These are phyloP conservation scores for Halictus quadricinctus DNA, from an alignment of 2,888 invertebrate genomes.

Conservation along the genomic window DNA sequence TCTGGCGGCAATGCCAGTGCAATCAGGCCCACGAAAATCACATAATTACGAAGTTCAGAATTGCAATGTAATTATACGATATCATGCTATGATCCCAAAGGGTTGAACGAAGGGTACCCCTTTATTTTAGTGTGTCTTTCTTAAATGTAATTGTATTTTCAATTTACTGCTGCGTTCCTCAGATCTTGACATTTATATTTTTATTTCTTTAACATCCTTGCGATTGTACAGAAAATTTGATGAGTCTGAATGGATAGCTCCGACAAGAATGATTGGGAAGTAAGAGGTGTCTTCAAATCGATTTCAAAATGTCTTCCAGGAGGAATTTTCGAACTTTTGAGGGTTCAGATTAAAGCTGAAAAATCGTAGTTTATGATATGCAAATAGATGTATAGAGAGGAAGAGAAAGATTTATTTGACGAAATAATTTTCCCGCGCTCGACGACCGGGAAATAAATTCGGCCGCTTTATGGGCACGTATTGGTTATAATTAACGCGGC, in stretches of 20 bases:
- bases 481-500: constrained; percentile 54
- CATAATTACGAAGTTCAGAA: neutral
- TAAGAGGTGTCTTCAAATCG: too few species aligned
- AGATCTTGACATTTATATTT: too few species aligned
- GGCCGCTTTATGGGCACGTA: constrained; percentile 46
- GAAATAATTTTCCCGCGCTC: constrained; percentile 44
- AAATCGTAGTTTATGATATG: too few species aligned
- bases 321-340: too few species aligned
- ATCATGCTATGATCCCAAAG: neutral
- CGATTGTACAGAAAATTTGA: too few species aligned
- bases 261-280: too few species aligned
- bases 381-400: neutral
- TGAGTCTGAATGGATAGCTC: too few species aligned
- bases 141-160: neutral
- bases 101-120: neutral
- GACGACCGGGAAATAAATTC: constrained; percentile 49
- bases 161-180: neutral
- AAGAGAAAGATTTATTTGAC: constrained; percentile 41
- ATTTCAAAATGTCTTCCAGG: too few species aligned
- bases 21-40: neutral
- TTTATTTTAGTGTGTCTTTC: neutral
- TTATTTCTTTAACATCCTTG: too few species aligned
- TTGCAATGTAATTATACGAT: neutral
- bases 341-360: too few species aligned
- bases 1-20: neutral